Percentiles rank a stretch among this genome's conserved stretches.
These are phyloP conservation scores for Siderastrea radians DNA, from an alignment of 92 coral and sea anemone species.

Conservation along the genomic window DNA sequence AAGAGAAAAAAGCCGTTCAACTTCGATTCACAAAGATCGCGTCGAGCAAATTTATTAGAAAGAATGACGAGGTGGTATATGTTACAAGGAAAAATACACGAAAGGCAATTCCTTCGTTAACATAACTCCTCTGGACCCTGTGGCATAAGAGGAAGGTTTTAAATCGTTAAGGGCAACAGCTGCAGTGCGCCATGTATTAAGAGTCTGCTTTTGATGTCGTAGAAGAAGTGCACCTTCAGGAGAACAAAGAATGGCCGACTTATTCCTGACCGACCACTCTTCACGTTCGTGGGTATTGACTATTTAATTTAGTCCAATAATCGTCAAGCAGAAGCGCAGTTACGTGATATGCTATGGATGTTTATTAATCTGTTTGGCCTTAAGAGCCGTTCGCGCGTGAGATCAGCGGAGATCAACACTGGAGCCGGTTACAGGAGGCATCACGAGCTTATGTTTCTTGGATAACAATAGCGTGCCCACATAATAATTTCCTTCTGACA, in stretches of 20 bases:
- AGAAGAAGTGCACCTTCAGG: slow-evolving; percentile 14
- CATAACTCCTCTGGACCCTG: too few relatives aligned
- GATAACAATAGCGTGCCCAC: too few relatives aligned
- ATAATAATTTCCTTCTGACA: too few relatives aligned
- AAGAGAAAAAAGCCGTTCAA: too few relatives aligned
- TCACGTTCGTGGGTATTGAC: slow-evolving; percentile 49
- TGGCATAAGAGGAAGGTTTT: slow-evolving; percentile 25
- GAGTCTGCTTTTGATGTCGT: slow-evolving; percentile 30
- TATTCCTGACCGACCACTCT: slow-evolving; percentile 39
- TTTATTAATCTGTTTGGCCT: slow-evolving; percentile 36
- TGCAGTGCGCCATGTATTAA: slow-evolving; percentile 51
- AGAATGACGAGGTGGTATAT: too few relatives aligned
- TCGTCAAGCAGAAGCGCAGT: slow-evolving; percentile 32
- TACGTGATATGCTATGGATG: slow-evolving; percentile 40
- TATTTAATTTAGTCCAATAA: slow-evolving; percentile 36
- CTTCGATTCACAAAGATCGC: too few relatives aligned
- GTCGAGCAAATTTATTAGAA: too few relatives aligned
- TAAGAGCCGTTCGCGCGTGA: slow-evolving; percentile 21
- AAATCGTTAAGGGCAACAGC: slow-evolving; percentile 53
- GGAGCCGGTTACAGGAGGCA: too few relatives aligned
- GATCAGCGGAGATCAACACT: too few relatives aligned
- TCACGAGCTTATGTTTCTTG: too few relatives aligned
- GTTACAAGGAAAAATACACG: too few relatives aligned
- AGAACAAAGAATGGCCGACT: slow-evolving; percentile 42
- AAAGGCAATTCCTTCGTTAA: too few relatives aligned